phyloP scores from a whole-genome alignment of 2,888 invertebrate species.

The Drosophila paracracens region DNA sequence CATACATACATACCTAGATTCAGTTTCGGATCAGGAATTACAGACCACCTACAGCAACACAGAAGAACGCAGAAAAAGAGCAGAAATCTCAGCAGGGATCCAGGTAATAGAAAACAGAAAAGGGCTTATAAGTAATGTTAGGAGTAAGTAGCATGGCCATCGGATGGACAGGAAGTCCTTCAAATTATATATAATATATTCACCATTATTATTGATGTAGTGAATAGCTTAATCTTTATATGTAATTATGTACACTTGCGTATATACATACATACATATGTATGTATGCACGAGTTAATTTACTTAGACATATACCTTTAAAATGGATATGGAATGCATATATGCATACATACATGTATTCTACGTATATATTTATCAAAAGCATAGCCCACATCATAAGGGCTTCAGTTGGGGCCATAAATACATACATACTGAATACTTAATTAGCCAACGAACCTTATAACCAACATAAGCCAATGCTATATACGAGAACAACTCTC shows the following conservation, averaged over 20 bases:
- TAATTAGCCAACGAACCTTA: conserved; percentile 30
- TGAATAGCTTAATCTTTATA: conserved; percentile 65
- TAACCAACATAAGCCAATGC: conserved; percentile 13
- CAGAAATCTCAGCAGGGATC: not conserved
- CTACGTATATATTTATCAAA: conserved; percentile 21
- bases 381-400: conserved; percentile 35
- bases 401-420: conserved; percentile 49
- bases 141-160: conserved; percentile 38
- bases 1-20: not conserved
- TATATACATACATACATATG: conserved; percentile 9
- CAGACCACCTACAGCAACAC: conserved; percentile 10
- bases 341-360: conserved; percentile 13
- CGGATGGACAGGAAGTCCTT: conserved; percentile 17
- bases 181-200: conserved; percentile 51
- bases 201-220: conserved; percentile 72
- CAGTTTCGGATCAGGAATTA: conserved; percentile 2
- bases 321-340: conserved; percentile 18
- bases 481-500: conserved; percentile 1
- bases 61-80: conserved; percentile 12
- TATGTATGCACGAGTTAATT: conserved; percentile 7
- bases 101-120: conserved; percentile 2
- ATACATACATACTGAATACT: conserved; percentile 36
- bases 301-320: conserved; percentile 15
- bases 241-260: conserved; percentile 22
- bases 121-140: conserved; percentile 16